These are phyloP conservation scores for Drosophila mayaguana DNA, from an alignment of 2,888 invertebrate species.

Conservation along the genomic window DNA sequence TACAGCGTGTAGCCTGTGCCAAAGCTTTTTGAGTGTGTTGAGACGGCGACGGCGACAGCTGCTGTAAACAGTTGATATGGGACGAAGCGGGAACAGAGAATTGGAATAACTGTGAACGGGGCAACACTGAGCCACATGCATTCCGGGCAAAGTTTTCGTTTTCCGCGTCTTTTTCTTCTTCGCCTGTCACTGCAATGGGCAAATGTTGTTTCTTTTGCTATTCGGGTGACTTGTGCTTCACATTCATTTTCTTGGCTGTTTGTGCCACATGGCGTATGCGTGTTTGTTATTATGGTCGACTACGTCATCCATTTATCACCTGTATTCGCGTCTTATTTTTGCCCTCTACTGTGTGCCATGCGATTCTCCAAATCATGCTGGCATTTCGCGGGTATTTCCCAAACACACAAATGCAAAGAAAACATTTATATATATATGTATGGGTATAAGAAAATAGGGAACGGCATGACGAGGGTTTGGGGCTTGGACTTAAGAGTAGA, in stretches of 20 bases:
- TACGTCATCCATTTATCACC: slow-evolving; percentile 72
- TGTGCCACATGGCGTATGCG: slow-evolving; percentile 75
- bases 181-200: slow-evolving; percentile 53
- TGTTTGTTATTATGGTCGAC: slow-evolving; percentile 67
- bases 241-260: slow-evolving; percentile 57
- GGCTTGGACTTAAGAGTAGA: background rate
- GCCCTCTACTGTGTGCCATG: slow-evolving; percentile 7
- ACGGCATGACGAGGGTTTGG: slow-evolving; percentile 15
- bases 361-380: slow-evolving; percentile 59
- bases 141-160: slow-evolving; percentile 27
- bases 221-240: slow-evolving; percentile 33
- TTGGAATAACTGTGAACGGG: slow-evolving; percentile 14
- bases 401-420: slow-evolving; percentile 37
- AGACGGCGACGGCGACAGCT: slow-evolving; percentile 49
- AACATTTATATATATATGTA: background rate
- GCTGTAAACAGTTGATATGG: slow-evolving; percentile 62
- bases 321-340: slow-evolving; percentile 39
- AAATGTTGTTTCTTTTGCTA: slow-evolving; percentile 48
- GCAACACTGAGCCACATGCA: slow-evolving; percentile 37
- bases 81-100: background rate
- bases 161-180: slow-evolving; percentile 12
- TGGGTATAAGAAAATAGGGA: slow-evolving; percentile 9
- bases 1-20: slow-evolving; percentile 48
- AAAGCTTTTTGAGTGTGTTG: slow-evolving; percentile 41
- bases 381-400: slow-evolving; percentile 76